These are phyloP conservation scores for Neodiprion pinetum DNA, from an alignment of 1,140 invertebrate genomes.

Conservation along the genomic window DNA sequence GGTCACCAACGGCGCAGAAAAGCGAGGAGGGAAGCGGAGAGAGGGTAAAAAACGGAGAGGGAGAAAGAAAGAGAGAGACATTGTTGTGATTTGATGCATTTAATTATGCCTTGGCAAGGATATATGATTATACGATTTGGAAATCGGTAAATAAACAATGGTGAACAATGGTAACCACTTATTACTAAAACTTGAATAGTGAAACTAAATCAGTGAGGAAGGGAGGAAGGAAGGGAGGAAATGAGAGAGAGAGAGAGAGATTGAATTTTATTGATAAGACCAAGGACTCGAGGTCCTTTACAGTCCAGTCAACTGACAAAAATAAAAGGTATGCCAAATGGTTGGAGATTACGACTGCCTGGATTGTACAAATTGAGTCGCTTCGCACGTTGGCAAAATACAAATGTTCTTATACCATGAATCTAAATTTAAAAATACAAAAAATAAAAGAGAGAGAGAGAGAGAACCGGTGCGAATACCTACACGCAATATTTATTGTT, in stretches of 20 bases:
- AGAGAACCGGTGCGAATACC: too few species aligned
- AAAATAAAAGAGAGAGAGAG: too few species aligned
- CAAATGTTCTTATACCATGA: too few species aligned
- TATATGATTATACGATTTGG: too few species aligned
- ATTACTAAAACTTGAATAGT: neutral
- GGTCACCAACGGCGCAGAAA: too few species aligned
- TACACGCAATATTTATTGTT: too few species aligned
- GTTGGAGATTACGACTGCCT: too few species aligned
- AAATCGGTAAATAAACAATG: too few species aligned
- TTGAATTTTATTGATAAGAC: neutral
- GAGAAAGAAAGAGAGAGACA: neutral
- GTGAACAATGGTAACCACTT: too few species aligned
- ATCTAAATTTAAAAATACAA: too few species aligned
- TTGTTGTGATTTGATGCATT: neutral
- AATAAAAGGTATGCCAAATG: neutral
- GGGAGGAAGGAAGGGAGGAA: conserved; percentile 16
- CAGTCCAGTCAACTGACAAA: neutral
- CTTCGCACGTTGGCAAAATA: too few species aligned
- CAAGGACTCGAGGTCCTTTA: neutral
- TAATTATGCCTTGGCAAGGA: neutral
- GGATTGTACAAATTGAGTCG: too few species aligned
- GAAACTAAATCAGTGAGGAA: conserved; percentile 7
- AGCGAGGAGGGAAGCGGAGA: neutral
- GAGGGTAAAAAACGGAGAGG: neutral
- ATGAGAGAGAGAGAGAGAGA: conserved; percentile 13